These are phyloP conservation scores for Lophius piscatorius DNA, from an alignment of 2,113 vertebrate species.

Conservation along the genomic window DNA sequence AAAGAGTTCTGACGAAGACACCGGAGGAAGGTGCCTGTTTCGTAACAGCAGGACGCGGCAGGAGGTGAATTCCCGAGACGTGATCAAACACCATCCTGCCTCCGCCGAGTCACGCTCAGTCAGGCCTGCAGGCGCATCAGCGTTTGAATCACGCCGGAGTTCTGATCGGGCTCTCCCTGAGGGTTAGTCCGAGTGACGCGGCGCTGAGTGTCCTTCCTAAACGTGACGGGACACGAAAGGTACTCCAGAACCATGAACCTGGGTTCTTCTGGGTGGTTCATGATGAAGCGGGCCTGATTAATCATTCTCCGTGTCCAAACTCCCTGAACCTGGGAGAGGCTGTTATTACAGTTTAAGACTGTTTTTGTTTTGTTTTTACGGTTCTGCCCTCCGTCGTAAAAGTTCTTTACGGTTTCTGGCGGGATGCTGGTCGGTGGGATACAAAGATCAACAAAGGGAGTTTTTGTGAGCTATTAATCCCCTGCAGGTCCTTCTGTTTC, in stretches of 20 bases:
- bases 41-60: slow-evolving; percentile 48
- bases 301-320: neutral
- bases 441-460: slow-evolving; percentile 57
- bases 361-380: slow-evolving; percentile 39
- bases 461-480: slow-evolving; percentile 63
- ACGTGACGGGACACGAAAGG: slow-evolving; percentile 32
- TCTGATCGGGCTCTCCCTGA: slow-evolving; percentile 27
- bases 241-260: neutral
- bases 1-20: slow-evolving; percentile 19
- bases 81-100: slow-evolving; percentile 53
- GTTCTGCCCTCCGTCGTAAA: slow-evolving; percentile 43
- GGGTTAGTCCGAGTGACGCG: slow-evolving; percentile 39
- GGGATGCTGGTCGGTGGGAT: slow-evolving; percentile 38
- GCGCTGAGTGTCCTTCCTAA: slow-evolving; percentile 28
- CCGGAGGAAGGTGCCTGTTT: slow-evolving; percentile 14
- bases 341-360: slow-evolving; percentile 39
- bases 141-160: neutral
- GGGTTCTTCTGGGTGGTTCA: slow-evolving; percentile 4
- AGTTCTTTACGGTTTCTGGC: slow-evolving; percentile 47
- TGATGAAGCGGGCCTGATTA: slow-evolving; percentile 31
- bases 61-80: slow-evolving; percentile 34
- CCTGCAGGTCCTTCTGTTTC: slow-evolving; percentile 32
- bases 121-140: slow-evolving; percentile 35
- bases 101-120: no score
- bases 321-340: slow-evolving; percentile 6